Conservation (phyloP, 2,113 vertebrate genomes). For the Neopipo cinnamomea region DNA sequence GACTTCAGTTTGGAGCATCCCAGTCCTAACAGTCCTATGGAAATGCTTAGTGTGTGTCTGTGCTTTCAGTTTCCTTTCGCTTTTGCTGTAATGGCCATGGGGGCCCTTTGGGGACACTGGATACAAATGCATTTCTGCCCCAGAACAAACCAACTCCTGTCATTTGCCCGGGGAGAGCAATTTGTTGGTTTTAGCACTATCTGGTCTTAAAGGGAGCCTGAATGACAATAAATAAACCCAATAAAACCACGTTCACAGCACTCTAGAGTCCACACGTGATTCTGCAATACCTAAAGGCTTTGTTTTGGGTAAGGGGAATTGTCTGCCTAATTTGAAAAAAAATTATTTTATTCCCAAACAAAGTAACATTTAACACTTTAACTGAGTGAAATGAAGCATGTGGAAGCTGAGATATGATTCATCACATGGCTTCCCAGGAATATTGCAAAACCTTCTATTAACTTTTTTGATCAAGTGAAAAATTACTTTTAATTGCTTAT, state of each 20-base stretch:
- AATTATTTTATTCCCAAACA: neutral
- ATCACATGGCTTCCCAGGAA: neutral
- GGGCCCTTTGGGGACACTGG: neutral
- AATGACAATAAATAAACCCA: neutral
- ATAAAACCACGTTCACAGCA: neutral
- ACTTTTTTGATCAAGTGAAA: conserved; percentile 10
- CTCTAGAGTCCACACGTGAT: neutral
- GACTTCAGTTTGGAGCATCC: neutral
- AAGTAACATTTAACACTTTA: neutral
- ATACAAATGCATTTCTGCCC: neutral
- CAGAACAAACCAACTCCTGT: neutral
- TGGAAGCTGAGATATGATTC: neutral
- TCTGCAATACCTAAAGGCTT: neutral
- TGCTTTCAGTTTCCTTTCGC: neutral
- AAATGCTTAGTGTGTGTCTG: neutral
- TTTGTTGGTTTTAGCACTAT: neutral
- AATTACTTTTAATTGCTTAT: neutral
- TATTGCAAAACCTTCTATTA: neutral
- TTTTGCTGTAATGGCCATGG: neutral
- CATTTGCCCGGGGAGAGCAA: neutral
- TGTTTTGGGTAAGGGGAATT: neutral
- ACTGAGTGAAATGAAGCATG: neutral
- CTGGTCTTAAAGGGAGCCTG: neutral
- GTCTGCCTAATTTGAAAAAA: neutral
- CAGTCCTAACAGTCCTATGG: neutral